phyloP scores from a whole-genome alignment of 2,888 invertebrate genomes.

The Drosophila sordidula region DNA sequence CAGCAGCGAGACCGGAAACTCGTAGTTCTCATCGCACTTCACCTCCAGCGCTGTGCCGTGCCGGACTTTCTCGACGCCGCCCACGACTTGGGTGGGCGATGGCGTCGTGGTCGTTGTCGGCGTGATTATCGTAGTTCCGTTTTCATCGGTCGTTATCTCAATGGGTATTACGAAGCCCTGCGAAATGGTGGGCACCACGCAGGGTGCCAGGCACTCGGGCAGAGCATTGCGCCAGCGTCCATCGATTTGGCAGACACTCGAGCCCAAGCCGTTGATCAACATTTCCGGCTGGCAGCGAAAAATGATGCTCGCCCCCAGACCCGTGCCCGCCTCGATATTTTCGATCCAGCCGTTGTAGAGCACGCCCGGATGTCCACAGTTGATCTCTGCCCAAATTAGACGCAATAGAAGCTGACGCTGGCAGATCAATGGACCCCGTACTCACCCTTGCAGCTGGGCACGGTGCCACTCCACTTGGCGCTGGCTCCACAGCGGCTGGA shows the following conservation, averaged over 20 bases:
- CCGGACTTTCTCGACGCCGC: slow-evolving; percentile 86
- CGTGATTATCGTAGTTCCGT: slow-evolving; percentile 80
- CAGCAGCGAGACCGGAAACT: slow-evolving; percentile 91
- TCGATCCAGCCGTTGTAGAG: slow-evolving; percentile 98
- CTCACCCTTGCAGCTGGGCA: slow-evolving; percentile 95
- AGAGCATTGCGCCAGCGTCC: slow-evolving; percentile 97
- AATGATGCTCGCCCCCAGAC: slow-evolving; percentile 95
- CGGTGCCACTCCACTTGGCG: slow-evolving; percentile 96
- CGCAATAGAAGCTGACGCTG: background rate
- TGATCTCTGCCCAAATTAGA: slow-evolving; percentile 90
- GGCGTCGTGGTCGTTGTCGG: slow-evolving; percentile 83
- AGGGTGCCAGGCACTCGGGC: slow-evolving; percentile 97
- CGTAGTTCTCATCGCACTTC: slow-evolving; percentile 93
- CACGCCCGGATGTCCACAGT: slow-evolving; percentile 97
- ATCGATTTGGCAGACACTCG: slow-evolving; percentile 96
- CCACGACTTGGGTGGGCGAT: slow-evolving; percentile 61
- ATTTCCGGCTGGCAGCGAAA: slow-evolving; percentile 97
- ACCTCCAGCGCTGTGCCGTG: slow-evolving; percentile 91
- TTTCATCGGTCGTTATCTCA: slow-evolving; percentile 83
- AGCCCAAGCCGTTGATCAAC: slow-evolving; percentile 94
- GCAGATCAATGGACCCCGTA: background rate
- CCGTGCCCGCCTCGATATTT: slow-evolving; percentile 95
- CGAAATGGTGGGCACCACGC: slow-evolving; percentile 95
- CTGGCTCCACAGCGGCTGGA: slow-evolving; percentile 97
- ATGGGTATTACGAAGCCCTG: slow-evolving; percentile 91